Base-by-base conservation (phyloP, 1,140 invertebrate genomes). In the Trachymyrmex cornetzi region DNA sequence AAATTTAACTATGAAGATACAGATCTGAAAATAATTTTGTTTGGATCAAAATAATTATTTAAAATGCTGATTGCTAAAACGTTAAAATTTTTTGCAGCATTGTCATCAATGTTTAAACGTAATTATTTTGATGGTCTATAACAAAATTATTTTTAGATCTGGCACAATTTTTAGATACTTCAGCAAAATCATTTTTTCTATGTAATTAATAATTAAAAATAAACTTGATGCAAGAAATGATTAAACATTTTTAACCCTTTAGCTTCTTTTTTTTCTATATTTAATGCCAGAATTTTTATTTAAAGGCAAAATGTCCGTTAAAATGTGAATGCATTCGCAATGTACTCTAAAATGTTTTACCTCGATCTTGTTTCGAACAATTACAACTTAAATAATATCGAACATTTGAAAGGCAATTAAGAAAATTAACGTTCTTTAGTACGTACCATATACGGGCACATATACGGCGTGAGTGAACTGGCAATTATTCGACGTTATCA, bases 401-500 rank as follows among this genome's bases (percentile, higher is more conserved):
- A 5, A 30, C 19, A 71, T 38, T 74, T 57, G 11, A 61, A 61
- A 38, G 22, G 12, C 11, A 19, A 24, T 38, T 24, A 44, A 75
- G 24, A 66, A 34, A 79, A 50, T 30, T n/a, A 66, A 19, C 19
- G 3, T 55, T 50, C 27, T 79, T 50, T 24, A 14, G 16, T 9
- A 11, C 24, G 0, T 14, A 11, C 30, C 59, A 5, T 50, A 79
- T 19, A 19, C n/a, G 34, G 59, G 12, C 34, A 64, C 19, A 6
- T 7, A 16, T 11, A 22, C 11, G n/a, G 14, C 24, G 27, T 3
- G 19, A 34, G 22, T 81, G 14, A 38, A 24, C 38, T 11, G 79
- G 34, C 22, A 81, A 44, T 81, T 57, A 57, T n/a, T 57, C 5
- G 16, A 72, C 16, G 77, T 53, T 80, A 67, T 80, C 59, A 66